Base-by-base conservation (phyloP, 2,888 invertebrate species). In the Pseudolycoriella hygida region DNA sequence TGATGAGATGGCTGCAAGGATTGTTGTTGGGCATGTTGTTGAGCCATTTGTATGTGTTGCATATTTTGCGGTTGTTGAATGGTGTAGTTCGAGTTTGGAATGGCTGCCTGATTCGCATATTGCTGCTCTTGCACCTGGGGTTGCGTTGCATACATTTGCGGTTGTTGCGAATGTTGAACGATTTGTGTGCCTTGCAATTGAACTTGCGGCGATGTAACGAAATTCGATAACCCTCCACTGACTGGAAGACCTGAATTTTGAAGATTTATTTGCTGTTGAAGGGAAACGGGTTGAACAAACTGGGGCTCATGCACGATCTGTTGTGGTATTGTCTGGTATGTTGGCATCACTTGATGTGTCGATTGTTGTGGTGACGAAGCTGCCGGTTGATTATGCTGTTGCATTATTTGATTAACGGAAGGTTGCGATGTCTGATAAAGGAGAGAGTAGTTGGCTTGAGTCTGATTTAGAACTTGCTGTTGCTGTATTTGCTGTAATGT, bases 121-220 rank as follows among this genome's bases (percentile, higher is more conserved):
- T 51, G 51, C 32, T 51, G 54, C n/a, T 55, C 46, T 17, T 55
- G 52, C 3, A 54, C 58, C 52, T 42, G 11, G 31, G 17, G 32
- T 12, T 62, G 47, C 68, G 25, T 25, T 25, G 68, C 45, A 68
- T 68, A 49, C 68, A 69, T 48, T 70, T 69, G 0, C 69, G 69
- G 2, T 60, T 25, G 14, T 41, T 19, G 6, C 14, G 30, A 25
- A 15, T 30, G 25, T 25, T 53, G 53, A 39, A 3, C 17, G 3
- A 15, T 17, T 17, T 14, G 38, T 38, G 17, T 15, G 10, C 14
- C 63, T 49, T 70, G 70, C 2, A 68, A 57, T 17, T 65, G 64
- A 53, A 14, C 6, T 14, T 53, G 1, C 67, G 67, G 17, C 68
- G 59, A 42, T 69, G 69, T 0, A 60, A 48, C 3, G 47, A 48